Evolutionary conservation across 92 coral and sea anemone genomes (phyloP).

Genomic region (Actinernus sp.): DNA sequence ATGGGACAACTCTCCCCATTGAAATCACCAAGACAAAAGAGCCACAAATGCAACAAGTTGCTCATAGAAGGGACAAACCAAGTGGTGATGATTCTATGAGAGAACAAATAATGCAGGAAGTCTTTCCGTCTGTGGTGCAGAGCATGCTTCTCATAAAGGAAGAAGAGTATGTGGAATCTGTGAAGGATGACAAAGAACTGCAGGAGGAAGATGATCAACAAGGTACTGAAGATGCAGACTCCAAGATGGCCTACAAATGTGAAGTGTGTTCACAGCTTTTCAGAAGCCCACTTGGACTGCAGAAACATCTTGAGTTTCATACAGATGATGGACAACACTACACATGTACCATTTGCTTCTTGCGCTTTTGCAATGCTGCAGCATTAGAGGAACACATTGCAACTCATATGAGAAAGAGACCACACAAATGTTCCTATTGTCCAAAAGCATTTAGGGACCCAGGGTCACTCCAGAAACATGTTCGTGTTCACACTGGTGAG

Average conservation of each 20-base stretch:
- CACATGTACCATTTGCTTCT: slow-evolving; percentile 89
- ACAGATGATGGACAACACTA: slow-evolving; percentile 88
- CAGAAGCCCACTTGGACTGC: slow-evolving; percentile 93
- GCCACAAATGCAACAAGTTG: too few species aligned
- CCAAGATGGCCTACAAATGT: slow-evolving; percentile 76
- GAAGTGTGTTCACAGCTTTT: slow-evolving; percentile 94
- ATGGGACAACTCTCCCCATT: too few species aligned
- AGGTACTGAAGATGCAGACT: neutral
- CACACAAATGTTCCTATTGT: slow-evolving; percentile 92
- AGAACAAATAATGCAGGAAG: too few species aligned
- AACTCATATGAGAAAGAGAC: slow-evolving; percentile 85
- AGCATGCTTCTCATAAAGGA: too few species aligned
- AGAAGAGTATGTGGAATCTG: too few species aligned
- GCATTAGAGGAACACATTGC: slow-evolving; percentile 84
- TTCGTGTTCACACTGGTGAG: slow-evolving; percentile 97
- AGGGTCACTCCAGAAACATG: slow-evolving; percentile 97
- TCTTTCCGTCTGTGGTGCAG: too few species aligned
- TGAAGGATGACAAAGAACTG: too few species aligned
- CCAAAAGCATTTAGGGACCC: slow-evolving; percentile 99
- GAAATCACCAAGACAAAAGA: too few species aligned
- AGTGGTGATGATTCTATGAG: too few species aligned
- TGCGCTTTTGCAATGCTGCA: slow-evolving; percentile 61
- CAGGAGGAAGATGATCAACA: too few species aligned
- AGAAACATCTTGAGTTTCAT: slow-evolving; percentile 96
- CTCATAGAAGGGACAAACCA: too few species aligned